A percentile compares a stretch with the other conserved stretches of the same genome.
Conservation (phyloP, 2,888 invertebrate genomes). For the Heliconius hortense region DNA sequence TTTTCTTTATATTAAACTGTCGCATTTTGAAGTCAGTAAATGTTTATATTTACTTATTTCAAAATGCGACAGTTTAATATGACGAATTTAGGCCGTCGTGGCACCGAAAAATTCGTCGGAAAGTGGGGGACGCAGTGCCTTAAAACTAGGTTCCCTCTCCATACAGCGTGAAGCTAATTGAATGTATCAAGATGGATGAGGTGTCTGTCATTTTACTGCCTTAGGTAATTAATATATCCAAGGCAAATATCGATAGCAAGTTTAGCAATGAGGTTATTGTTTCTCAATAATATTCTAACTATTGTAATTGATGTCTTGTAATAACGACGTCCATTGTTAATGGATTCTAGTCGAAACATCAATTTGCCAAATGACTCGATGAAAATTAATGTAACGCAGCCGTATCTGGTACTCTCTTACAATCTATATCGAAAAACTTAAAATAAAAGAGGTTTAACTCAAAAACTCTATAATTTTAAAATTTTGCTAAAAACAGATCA, state of each 20-base stretch:
- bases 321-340: constrained; percentile 1
- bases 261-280: not conserved
- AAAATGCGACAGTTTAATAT: too few relatives aligned
- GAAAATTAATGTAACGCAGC: not conserved
- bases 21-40: not conserved
- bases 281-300: not conserved
- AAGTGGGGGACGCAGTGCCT: too few relatives aligned
- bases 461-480: not conserved
- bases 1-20: not conserved
- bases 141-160: too few relatives aligned
- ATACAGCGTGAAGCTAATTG: too few relatives aligned
- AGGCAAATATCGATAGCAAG: not conserved
- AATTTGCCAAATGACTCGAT: constrained; percentile 11
- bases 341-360: not conserved
- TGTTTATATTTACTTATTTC: not conserved
- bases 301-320: constrained; percentile 3
- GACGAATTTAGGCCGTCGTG: too few relatives aligned
- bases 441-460: not conserved
- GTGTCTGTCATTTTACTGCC: not conserved
- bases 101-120: too few relatives aligned
- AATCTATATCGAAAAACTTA: not conserved
- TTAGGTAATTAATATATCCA: not conserved
- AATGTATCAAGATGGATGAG: not conserved
- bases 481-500: not conserved
- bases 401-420: constrained; percentile 5